These are phyloP conservation scores for Drosophila mojavensis DNA, from an alignment of 1,140 invertebrate species.

Conservation along the genomic window DNA sequence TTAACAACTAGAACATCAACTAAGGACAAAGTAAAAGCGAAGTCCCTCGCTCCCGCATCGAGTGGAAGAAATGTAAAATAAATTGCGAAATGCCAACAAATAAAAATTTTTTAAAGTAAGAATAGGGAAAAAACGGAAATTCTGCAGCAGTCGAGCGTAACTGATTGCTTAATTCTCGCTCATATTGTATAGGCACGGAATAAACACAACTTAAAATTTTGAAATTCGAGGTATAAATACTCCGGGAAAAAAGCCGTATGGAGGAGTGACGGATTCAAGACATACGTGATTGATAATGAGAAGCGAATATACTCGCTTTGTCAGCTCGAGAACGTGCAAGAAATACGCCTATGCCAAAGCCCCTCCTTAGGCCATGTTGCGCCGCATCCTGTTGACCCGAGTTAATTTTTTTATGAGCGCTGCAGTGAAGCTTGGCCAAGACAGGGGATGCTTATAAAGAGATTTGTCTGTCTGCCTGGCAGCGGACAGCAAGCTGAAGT, in stretches of 20 bases:
- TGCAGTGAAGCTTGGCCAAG: constrained; percentile 17
- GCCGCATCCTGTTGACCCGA: constrained; percentile 20
- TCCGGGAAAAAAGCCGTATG: no score
- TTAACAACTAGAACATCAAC: background rate
- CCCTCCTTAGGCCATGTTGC: constrained; percentile 9
- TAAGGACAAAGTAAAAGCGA: constrained; percentile 13
- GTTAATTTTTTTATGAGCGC: constrained; percentile 24
- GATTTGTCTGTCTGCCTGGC: constrained; percentile 62
- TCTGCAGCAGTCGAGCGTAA: no score
- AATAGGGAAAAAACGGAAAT: constrained; percentile 40
- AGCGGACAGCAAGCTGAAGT: background rate
- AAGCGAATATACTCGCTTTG: no score
- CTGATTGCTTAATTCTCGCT: no score
- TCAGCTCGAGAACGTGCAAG: no score
- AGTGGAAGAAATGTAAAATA: constrained; percentile 71
- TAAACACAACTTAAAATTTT: no score
- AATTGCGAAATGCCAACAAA: constrained; percentile 78
- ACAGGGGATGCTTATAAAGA: constrained; percentile 66
- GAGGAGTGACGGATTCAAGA: no score
- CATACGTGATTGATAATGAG: no score
- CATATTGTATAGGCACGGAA: no score
- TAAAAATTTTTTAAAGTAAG: constrained; percentile 67
- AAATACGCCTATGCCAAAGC: constrained; percentile 4
- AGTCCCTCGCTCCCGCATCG: constrained; percentile 29
- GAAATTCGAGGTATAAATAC: no score